These are phyloP conservation scores for Ditylenchus dipsaci DNA, from an alignment of 1,140 invertebrate genomes.

Conservation along the genomic window DNA sequence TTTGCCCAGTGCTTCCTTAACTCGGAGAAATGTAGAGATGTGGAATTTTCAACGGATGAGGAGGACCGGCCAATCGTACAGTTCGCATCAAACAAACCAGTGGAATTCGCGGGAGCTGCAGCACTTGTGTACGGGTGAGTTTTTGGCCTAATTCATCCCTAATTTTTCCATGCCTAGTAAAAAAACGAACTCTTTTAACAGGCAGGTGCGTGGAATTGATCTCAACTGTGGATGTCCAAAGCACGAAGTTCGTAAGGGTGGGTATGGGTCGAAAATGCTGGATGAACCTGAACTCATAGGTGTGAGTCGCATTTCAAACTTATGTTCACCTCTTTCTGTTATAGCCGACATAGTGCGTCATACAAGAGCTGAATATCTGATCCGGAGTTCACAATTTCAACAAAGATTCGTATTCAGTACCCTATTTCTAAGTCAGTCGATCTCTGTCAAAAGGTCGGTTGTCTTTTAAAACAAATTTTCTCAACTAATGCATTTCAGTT, in stretches of 20 bases:
- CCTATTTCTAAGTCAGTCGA: constrained; percentile 65
- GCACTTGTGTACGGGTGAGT: constrained; percentile 76
- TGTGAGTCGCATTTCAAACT: constrained; percentile 3
- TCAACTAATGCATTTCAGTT: constrained; percentile 58
- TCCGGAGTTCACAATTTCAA: constrained; percentile 76
- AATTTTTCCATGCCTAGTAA: background rate
- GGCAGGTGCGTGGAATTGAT: constrained; percentile 81
- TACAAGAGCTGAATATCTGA: constrained; percentile 69
- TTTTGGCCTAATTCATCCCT: background rate
- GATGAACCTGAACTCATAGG: constrained; percentile 76
- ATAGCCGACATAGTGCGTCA: constrained; percentile 69
- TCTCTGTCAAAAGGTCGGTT: constrained; percentile 66
- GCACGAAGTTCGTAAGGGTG: constrained; percentile 75
- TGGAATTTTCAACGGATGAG: constrained; percentile 77
- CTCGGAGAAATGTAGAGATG: constrained; percentile 77
- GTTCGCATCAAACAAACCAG: constrained; percentile 80
- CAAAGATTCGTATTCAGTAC: constrained; percentile 77
- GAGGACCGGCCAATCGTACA: constrained; percentile 78
- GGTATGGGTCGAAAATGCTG: constrained; percentile 79
- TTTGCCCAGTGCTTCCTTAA: constrained; percentile 74
- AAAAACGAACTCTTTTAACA: constrained; percentile 50
- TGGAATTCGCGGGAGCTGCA: constrained; percentile 78
- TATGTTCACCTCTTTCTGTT: too few relatives aligned
- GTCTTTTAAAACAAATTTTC: background rate
- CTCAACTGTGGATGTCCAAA: constrained; percentile 96